phyloP scores from a whole-genome alignment of 2,888 invertebrate species.

The Ophion ellenae region DNA sequence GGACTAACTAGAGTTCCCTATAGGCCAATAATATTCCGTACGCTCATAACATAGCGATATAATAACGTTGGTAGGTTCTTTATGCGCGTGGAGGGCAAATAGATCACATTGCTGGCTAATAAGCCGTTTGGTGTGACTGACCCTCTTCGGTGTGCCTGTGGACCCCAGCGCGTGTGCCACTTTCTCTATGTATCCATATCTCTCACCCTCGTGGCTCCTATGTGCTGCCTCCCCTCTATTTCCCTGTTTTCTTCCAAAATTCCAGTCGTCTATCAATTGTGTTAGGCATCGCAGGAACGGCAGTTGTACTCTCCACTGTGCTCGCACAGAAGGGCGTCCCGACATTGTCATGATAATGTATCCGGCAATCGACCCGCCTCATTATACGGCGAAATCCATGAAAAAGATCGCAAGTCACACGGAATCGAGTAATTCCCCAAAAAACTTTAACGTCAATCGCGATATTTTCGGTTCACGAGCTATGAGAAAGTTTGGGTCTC shows the following conservation, averaged over 20 bases:
- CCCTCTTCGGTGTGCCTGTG: conserved; percentile 66
- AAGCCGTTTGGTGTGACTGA: conserved; percentile 80
- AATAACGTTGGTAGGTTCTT: conserved; percentile 80
- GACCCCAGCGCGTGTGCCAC: conserved; percentile 58
- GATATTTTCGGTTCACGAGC: conserved; percentile 21
- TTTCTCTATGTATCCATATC: conserved; percentile 37
- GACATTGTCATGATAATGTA: conserved; percentile 82
- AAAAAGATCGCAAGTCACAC: conserved; percentile 74
- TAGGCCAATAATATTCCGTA: conserved; percentile 82
- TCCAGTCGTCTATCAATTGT: conserved; percentile 81
- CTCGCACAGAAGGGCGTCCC: conserved; percentile 68
- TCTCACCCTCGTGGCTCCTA: conserved; percentile 54
- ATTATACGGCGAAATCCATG: conserved; percentile 79
- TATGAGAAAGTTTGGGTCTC: conserved; percentile 9
- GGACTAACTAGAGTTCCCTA: conserved; percentile 80
- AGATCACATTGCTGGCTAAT: conserved; percentile 84
- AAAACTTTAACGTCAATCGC: conserved; percentile 28
- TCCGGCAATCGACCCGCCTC: conserved; percentile 81
- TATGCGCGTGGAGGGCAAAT: conserved; percentile 82
- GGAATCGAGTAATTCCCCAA: conserved; percentile 63
- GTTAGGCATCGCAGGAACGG: conserved; percentile 74
- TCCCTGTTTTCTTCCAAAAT: conserved; percentile 80
- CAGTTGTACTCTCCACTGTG: conserved; percentile 52
- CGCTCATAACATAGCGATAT: conserved; percentile 80
- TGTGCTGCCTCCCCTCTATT: conserved; percentile 73